phyloP scores from a whole-genome alignment of 2,888 invertebrate species.

The Phyto melanocephala region DNA sequence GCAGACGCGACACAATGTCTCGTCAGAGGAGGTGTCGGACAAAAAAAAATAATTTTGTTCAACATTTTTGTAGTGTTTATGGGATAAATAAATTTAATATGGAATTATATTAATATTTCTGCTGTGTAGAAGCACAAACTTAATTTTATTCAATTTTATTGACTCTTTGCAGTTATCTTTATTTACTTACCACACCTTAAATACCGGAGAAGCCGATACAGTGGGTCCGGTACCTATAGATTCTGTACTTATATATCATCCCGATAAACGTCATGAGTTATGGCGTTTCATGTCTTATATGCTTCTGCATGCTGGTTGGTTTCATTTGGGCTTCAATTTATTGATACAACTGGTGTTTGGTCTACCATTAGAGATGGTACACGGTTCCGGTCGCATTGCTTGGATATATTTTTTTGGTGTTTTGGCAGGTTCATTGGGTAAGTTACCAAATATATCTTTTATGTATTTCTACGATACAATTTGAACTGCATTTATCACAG shows the following conservation, averaged over 20 bases:
- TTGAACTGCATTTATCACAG: conserved; percentile 12
- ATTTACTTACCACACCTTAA: conserved; percentile 93
- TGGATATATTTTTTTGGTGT: conserved; percentile 96
- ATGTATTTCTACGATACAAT: not conserved
- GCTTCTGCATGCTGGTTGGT: conserved; percentile 97
- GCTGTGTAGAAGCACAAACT: no score
- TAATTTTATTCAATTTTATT: not conserved
- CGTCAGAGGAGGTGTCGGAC: conserved; percentile 24
- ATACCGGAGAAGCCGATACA: conserved; percentile 87
- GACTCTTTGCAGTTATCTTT: conserved; percentile 88
- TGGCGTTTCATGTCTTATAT: conserved; percentile 97
- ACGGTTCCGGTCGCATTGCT: conserved; percentile 93
- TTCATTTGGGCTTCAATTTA: conserved; percentile 96
- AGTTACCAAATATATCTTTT: conserved; percentile 34
- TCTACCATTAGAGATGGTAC: conserved; percentile 97
- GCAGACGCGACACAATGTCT: conserved; percentile 58
- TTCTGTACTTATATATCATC: conserved; percentile 95
- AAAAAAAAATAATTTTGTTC: not conserved
- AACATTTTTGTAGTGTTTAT: not conserved
- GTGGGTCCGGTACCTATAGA: conserved; percentile 95
- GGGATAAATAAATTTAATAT: not conserved
- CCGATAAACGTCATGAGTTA: conserved; percentile 92
- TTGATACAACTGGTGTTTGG: conserved; percentile 96
- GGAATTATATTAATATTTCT: not conserved
- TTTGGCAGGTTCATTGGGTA: conserved; percentile 86